Evolutionary conservation across 2,797 vertebrate species (phyloP).

Genomic region (Phrynocephalus forsythii): DNA sequence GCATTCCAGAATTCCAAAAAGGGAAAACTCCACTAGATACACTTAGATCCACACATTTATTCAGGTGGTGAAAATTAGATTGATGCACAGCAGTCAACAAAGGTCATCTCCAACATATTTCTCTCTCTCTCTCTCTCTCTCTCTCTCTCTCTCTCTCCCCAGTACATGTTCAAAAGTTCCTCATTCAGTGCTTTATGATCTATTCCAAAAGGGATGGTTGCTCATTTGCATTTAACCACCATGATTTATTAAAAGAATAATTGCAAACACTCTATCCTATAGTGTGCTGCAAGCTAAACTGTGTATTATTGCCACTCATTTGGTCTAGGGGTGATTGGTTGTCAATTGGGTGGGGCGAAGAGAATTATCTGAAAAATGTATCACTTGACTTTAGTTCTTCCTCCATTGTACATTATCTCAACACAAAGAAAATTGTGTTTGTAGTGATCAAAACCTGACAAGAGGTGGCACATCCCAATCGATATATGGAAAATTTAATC

Average conservation of each 20-base stretch:
- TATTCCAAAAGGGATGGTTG: too few species aligned
- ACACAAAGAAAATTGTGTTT: constrained; percentile 56
- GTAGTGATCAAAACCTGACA: constrained; percentile 68
- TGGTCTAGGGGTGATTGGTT: background rate
- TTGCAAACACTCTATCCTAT: background rate
- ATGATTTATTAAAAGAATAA: background rate
- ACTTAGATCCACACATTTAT: background rate
- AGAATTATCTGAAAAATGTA: background rate
- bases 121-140: too few species aligned
- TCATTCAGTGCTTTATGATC: too few species aligned
- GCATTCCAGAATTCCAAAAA: background rate
- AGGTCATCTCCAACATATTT: background rate
- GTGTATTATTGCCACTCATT: background rate
- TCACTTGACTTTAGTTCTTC: constrained; percentile 46
- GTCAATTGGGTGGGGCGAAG: constrained; percentile 22
- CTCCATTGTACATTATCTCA: constrained; percentile 37
- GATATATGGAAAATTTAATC: constrained; percentile 68
- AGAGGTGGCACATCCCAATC: constrained; percentile 55
- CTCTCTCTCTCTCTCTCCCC: too few species aligned
- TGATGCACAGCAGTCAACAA: background rate
- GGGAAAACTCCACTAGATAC: too few species aligned
- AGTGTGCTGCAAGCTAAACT: background rate
- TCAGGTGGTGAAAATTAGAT: background rate
- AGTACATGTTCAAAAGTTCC: too few species aligned
- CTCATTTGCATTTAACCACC: background rate